Conservation (phyloP, 2,113 vertebrate species). For the Callocephalon fimbriatum region DNA sequence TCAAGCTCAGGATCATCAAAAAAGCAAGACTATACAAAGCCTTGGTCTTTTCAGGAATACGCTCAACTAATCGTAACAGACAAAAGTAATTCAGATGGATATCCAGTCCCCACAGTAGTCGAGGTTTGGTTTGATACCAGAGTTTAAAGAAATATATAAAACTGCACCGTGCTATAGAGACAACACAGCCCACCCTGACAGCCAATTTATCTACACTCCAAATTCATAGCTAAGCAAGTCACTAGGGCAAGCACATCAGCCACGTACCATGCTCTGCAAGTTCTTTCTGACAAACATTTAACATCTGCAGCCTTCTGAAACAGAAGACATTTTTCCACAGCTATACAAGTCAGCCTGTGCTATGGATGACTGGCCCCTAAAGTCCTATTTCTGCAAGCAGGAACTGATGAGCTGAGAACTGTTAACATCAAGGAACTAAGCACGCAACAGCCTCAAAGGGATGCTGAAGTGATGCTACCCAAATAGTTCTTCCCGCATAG, state of each 20-base stretch:
- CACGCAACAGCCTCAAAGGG: neutral
- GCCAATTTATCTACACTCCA: conserved; percentile 34
- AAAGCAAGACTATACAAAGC: neutral
- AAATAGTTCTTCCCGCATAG: neutral
- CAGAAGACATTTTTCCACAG: neutral
- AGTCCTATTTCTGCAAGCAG: neutral
- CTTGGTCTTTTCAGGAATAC: neutral
- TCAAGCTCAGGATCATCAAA: neutral
- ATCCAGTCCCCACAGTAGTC: neutral
- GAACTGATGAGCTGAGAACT: conserved; percentile 5
- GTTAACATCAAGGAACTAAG: conserved; percentile 36
- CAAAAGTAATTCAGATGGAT: neutral
- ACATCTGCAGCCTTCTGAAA: conserved; percentile 4
- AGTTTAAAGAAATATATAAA: neutral
- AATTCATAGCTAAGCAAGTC: conserved; percentile 42
- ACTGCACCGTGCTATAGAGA: neutral
- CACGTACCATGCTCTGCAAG: conserved; percentile 16
- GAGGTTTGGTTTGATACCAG: conserved; percentile 27
- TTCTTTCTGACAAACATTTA: conserved; percentile 27
- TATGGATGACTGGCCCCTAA: neutral
- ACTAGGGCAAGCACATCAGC: neutral
- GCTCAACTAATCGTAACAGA: neutral
- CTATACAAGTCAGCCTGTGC: conserved; percentile 4
- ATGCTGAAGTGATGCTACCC: neutral
- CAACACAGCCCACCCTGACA: conserved; percentile 4